Evolutionary conservation across 1,140 invertebrate genomes (phyloP).

Genomic region (Lithobius niger): DNA sequence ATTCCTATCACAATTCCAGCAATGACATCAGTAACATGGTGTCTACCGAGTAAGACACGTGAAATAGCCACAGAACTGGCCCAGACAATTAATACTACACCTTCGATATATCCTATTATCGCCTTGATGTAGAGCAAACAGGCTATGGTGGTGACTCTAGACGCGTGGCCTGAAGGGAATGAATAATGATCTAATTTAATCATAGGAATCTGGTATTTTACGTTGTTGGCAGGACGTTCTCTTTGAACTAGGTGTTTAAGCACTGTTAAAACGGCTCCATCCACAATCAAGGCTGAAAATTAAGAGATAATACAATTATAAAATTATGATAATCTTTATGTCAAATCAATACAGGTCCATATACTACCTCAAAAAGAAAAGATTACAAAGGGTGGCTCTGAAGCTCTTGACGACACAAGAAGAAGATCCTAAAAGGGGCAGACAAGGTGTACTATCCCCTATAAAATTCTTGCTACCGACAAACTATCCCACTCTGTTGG

Average conservation of each 20-base stretch:
- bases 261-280: constrained; percentile 66
- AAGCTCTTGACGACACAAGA: no score
- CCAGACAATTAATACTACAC: constrained; percentile 53
- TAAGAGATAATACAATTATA: constrained; percentile 20
- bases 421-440: no score
- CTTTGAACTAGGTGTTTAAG: constrained; percentile 65
- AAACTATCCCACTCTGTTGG: no score
- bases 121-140: constrained; percentile 37
- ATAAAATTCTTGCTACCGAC: no score
- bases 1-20: constrained; percentile 60
- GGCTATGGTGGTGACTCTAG: constrained; percentile 59
- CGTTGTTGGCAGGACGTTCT: constrained; percentile 53
- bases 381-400: no score
- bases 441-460: no score
- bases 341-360: no score
- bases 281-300: constrained; percentile 65
- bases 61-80: constrained; percentile 56
- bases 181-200: constrained; percentile 74
- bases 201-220: constrained; percentile 44
- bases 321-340: no score
- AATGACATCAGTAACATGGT: constrained; percentile 73
- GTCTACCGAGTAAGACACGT: constrained; percentile 61
- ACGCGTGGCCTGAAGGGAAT: constrained; percentile 91
- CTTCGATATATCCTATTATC: constrained; percentile 14
- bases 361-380: no score